Base-by-base conservation (phyloP, 2,113 vertebrate genomes). In the Gadus chalcogrammus region DNA sequence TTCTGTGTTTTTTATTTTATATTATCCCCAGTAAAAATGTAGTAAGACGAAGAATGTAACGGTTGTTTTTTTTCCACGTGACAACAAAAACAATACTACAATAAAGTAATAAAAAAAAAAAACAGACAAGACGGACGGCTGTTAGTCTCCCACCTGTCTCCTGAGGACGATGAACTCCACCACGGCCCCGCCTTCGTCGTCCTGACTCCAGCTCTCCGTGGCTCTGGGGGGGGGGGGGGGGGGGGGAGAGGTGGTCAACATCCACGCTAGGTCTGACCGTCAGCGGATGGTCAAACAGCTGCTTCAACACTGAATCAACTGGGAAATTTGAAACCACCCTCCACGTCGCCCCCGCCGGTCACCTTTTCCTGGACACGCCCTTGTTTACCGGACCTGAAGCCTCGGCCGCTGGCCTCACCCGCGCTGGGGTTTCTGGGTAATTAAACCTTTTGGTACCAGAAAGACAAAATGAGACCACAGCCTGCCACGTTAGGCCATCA, bases 161-260 rank as follows among this genome's bases (percentile, higher is more conserved):
- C 88, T 79, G 9, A 91, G 81, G 65, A 89, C 86, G 4, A 91
- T 81, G 56, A 89, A 68, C 74, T 91, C 88, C 0, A 91, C 84
- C 1, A 74, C 84, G 17, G 81, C 75, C 42, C 79, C 85, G 0
- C 79, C 73, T 0, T 91, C 88, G 1, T 88, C 88, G 16, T 89
- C 87, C 9, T 71, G 62, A 58, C 75, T 79, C 68, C 70, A 84
- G 64, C 72, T 61, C 56, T 86, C 85, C 15, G 70, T 16, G 0
- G 55, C 8, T 24, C 84, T 89, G 64, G 11, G 31, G 1, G 24
- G 66, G n/a, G n/a, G n/a, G n/a, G n/a, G n/a, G n/a, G n/a, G n/a
- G 18, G 52, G n/a, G 65, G 28, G 20, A 48, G 42, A 48, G 42
- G 12, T 12, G 42, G 42, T 48, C 8, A 48, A 48, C 42, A 48